Conservation (phyloP, 2,888 invertebrate species). For the Cyaniris semiargus region DNA sequence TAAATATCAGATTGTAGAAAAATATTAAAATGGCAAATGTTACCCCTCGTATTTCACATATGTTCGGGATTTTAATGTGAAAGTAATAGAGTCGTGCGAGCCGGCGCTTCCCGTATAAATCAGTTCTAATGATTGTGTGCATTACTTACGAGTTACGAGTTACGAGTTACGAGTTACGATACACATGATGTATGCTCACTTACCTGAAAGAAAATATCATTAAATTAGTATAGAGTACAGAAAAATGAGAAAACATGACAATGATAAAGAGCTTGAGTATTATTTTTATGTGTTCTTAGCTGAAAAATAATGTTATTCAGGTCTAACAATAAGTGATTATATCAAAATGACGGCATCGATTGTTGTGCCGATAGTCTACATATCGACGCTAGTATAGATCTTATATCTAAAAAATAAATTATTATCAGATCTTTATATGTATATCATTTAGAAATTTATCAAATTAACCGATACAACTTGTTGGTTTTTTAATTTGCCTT, state of each 20-base stretch:
- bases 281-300: not conserved
- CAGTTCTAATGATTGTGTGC: slow-evolving; percentile 9
- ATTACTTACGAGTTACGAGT: slow-evolving; percentile 32
- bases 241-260: not conserved
- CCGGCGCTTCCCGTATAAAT: slow-evolving; percentile 14
- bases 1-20: not conserved
- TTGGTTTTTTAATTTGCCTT: not conserved
- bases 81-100: not conserved
- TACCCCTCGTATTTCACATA: slow-evolving; percentile 24
- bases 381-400: too few relatives aligned
- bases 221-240: not conserved
- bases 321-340: not conserved
- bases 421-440: too few relatives aligned
- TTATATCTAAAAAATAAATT: too few relatives aligned
- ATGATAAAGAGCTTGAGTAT: not conserved
- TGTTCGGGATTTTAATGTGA: slow-evolving; percentile 4
- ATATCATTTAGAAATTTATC: not conserved
- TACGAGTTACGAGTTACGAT: too few relatives aligned
- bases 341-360: not conserved
- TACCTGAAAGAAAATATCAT: slow-evolving; percentile 46
- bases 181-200: slow-evolving; percentile 39
- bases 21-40: not conserved
- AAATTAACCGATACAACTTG: not conserved
- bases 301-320: not conserved
- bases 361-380: too few relatives aligned